Evolutionary conservation across 1,140 invertebrate species (phyloP).

Genomic region (Drosophila yakuba): DNA sequence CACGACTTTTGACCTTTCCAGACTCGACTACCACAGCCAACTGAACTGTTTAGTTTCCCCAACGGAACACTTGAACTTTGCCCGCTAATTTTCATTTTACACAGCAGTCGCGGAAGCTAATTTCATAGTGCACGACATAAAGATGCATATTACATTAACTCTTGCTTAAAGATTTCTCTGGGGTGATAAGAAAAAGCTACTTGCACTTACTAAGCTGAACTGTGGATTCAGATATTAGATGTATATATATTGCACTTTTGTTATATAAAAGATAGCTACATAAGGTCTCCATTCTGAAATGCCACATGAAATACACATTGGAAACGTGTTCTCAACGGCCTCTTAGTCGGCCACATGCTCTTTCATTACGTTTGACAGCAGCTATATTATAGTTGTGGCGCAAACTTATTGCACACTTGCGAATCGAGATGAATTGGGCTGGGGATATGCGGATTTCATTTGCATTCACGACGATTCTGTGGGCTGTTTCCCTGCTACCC

Average conservation of each 20-base stretch:
- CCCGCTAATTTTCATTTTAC: constrained; percentile 1
- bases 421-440: constrained; percentile 9
- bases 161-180: too few species aligned
- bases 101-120: constrained; percentile 4
- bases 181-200: too few species aligned
- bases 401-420: constrained; percentile 25
- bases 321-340: not conserved
- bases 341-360: not conserved
- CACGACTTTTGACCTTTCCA: not conserved
- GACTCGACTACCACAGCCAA: constrained; percentile 6
- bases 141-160: constrained; percentile 1
- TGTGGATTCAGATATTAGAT: not conserved
- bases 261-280: too few species aligned
- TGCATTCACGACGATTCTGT: constrained; percentile 22
- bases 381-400: not conserved
- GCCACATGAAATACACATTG: not conserved
- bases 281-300: not conserved
- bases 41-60: not conserved
- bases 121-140: constrained; percentile 21
- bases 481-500: constrained; percentile 9
- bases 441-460: constrained; percentile 25
- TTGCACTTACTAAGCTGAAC: too few species aligned
- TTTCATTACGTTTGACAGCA: constrained; percentile 39
- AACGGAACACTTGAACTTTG: not conserved
- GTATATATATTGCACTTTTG: too few species aligned